These are phyloP conservation scores for Manacus vitellinus DNA, from an alignment of 2,113 vertebrate species.

Conservation along the genomic window DNA sequence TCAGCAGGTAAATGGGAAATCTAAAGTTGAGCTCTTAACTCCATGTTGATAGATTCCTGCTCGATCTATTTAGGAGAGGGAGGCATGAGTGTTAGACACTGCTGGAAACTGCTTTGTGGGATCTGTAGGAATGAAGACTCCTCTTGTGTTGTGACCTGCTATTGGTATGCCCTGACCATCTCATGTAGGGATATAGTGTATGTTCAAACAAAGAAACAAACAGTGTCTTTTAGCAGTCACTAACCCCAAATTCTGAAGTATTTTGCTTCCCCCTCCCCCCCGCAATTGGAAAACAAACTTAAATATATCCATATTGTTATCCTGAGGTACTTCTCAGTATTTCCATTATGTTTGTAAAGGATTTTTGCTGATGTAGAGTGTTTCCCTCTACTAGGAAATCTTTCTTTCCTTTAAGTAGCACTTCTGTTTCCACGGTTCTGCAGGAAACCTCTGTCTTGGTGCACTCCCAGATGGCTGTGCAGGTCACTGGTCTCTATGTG, in stretches of 20 bases:
- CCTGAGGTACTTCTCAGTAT: not conserved
- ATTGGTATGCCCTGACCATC: not conserved
- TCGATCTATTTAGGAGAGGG: not conserved
- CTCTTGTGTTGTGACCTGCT: not conserved
- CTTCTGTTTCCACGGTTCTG: not conserved
- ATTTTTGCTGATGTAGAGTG: not conserved
- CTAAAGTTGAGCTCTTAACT: not conserved
- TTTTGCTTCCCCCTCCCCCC: not conserved
- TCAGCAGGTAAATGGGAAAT: not conserved
- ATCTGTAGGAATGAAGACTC: not conserved
- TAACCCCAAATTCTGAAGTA: not conserved
- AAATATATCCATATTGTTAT: not conserved
- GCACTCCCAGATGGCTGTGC: not conserved
- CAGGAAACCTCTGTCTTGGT: not conserved
- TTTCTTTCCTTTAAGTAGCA: not conserved
- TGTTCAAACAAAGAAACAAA: not conserved
- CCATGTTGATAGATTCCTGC: not conserved
- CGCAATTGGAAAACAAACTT: not conserved
- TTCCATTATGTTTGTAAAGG: not conserved
- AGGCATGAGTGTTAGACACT: accelerated
- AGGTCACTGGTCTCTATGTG: not conserved
- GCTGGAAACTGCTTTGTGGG: not conserved
- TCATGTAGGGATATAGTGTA: too few species aligned
- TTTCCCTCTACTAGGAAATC: not conserved
- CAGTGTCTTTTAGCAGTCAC: not conserved